phyloP scores from a whole-genome alignment of 2,113 vertebrate genomes.

The Embiotoca jacksoni region DNA sequence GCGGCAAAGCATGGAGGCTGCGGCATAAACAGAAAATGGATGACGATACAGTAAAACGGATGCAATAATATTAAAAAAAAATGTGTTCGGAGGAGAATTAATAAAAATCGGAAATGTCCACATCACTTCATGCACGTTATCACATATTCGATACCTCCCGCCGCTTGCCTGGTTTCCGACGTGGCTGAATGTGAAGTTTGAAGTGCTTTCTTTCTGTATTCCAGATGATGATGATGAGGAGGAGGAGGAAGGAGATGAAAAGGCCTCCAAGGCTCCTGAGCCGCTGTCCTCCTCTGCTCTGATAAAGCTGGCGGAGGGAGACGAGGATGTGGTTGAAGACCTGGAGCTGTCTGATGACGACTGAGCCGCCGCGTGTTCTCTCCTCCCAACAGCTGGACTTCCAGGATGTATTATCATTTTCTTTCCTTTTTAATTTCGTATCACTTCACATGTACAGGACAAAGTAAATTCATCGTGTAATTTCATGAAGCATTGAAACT shows the following conservation, averaged over 20 bases:
- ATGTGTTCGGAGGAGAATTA: no score
- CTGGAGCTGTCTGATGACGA: constrained; percentile 91
- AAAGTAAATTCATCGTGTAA: constrained; percentile 46
- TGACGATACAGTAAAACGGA: no score
- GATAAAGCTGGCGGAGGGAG: constrained; percentile 87
- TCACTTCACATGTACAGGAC: constrained; percentile 52
- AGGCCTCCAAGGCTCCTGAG: constrained; percentile 71
- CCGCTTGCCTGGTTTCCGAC: no score
- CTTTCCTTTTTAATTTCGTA: constrained; percentile 43
- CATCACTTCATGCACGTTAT: no score
- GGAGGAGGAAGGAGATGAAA: constrained; percentile 47
- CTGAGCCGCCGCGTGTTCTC: constrained; percentile 54
- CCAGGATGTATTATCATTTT: constrained; percentile 10
- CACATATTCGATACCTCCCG: no score
- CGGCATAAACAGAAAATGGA: no score
- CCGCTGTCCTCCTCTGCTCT: constrained; percentile 84
- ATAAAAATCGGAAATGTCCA: no score
- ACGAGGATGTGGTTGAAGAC: constrained; percentile 91
- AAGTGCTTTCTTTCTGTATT: constrained; percentile 37
- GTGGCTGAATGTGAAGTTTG: constrained; percentile 4
- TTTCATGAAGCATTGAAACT: constrained; percentile 49
- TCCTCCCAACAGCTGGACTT: not conserved
- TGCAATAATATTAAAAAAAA: no score
- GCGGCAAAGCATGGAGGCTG: no score
- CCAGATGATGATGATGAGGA: constrained; percentile 61